Evolutionary conservation across 2,888 invertebrate species (phyloP), one percentile per base, ranked within the genome.

Genomic region (Gnatocerus cornutus): DNA sequence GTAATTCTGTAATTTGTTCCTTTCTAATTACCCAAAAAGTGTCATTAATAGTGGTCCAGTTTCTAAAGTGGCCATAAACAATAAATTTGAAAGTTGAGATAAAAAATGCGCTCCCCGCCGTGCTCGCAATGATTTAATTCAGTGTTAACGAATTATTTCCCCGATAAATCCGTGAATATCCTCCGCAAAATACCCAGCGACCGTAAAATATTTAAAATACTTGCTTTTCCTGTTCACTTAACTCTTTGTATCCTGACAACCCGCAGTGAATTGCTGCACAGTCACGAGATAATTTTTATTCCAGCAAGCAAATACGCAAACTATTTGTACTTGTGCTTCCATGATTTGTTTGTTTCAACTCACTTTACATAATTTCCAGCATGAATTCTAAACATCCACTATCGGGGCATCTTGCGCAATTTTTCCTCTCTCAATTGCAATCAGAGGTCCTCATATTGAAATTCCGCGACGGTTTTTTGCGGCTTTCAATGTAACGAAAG

Each of bases 231-330:
- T 77, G 75, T 77, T 76, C 75, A 75, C 69, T 72, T 77, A 78
- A 76, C 75, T 77, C 76, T 74, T 73, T 71, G 69, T 63, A 68
- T 71, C 65, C 71, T 69, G 76, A 73, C 74, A 73, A 73, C 74
- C 77, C 71, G 74, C 77, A 63, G 76, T 76, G 77, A 77, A 72
- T 77, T 76, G 76, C 74, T 56, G 75, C 73, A 68, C 69, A 74
- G 76, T 77, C 77, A 77, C 77, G 77, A 77, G 76, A 77, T 77
- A 72, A 77, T 77, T 77, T 77, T 77, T 77, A 76, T 74, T 73
- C 71, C 69, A 43, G 67, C 72, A 69, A 64, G 76, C 76, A 76
- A 77, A 77, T 77, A 76, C 76, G 77, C 76, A 69, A 77, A 77
- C 77, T 77, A 77, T 77, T 77, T 74, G 73, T 74, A 73, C 74